Conservation (phyloP, 1,140 invertebrate genomes). For the Bombyx mori region DNA sequence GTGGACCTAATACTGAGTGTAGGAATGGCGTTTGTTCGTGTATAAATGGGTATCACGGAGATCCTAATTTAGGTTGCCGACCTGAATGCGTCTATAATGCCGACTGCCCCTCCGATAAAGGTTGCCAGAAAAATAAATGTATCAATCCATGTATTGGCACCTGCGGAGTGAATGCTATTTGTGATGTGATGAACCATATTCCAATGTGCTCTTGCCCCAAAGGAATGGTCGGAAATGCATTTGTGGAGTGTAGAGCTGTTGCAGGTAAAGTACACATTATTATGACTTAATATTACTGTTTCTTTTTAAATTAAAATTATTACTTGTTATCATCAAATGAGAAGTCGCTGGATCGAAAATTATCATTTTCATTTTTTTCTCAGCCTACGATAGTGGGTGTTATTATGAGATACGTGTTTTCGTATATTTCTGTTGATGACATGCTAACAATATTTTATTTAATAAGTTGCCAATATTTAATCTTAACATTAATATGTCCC, state of each 20-base stretch:
- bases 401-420: too few relatives aligned
- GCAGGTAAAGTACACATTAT: constrained; percentile 27
- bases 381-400: too few relatives aligned
- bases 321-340: too few relatives aligned
- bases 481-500: too few relatives aligned
- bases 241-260: constrained; percentile 74
- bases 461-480: too few relatives aligned
- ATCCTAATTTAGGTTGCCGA: constrained; percentile 79
- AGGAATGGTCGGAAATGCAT: constrained; percentile 84
- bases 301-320: too few relatives aligned
- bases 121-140: constrained; percentile 83
- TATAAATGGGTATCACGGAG: constrained; percentile 75
- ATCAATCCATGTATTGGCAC: constrained; percentile 83
- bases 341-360: too few relatives aligned
- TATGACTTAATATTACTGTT: too few relatives aligned
- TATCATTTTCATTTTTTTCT: too few relatives aligned
- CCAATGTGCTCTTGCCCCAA: constrained; percentile 79
- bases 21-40: constrained; percentile 74
- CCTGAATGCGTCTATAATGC: constrained; percentile 89
- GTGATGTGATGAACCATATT: constrained; percentile 85
- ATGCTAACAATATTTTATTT: too few relatives aligned
- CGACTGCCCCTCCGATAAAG: constrained; percentile 82
- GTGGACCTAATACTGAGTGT: constrained; percentile 73
- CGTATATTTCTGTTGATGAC: too few relatives aligned
- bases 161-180: constrained; percentile 81